These are phyloP conservation scores for Ochotona curzoniae DNA, from an alignment of 2,113 vertebrate species.

Conservation along the genomic window DNA sequence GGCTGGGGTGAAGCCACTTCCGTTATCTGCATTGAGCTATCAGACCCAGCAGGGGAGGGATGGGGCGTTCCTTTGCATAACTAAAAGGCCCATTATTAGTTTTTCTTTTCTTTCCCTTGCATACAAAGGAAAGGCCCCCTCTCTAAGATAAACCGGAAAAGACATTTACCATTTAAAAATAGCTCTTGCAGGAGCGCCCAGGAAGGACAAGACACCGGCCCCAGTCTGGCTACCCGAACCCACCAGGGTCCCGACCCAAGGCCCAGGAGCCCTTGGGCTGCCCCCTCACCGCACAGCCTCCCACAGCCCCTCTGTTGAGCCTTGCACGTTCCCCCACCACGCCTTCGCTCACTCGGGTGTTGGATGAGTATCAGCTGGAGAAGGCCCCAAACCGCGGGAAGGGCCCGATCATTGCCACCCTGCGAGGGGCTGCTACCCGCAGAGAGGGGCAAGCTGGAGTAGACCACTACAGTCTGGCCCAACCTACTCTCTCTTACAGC, in stretches of 20 bases:
- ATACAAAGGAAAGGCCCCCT: slow-evolving; percentile 55
- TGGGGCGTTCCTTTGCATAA: slow-evolving; percentile 41
- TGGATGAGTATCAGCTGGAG: too few species aligned
- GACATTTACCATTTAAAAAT: slow-evolving; percentile 40
- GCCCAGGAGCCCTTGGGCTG: neutral
- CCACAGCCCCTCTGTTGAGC: neutral
- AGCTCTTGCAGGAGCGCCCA: neutral
- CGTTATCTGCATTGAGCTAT: neutral
- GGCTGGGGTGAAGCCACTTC: neutral
- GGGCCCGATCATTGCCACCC: neutral
- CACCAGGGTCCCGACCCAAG: neutral
- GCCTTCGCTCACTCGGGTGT: neutral
- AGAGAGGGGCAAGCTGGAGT: neutral
- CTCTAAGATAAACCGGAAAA: slow-evolving; percentile 12
- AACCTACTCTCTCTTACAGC: neutral
- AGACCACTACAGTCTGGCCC: too few species aligned
- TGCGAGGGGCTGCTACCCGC: neutral
- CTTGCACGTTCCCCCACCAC: neutral
- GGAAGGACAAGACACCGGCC: neutral
- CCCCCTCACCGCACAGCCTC: neutral
- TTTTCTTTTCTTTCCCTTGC: neutral
- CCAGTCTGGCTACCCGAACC: neutral
- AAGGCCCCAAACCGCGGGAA: neutral
- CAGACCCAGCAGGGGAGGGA: neutral
- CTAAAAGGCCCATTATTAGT: slow-evolving; percentile 26